phyloP scores from a whole-genome alignment of 2,888 invertebrate genomes.

The Lymantria dispar region DNA sequence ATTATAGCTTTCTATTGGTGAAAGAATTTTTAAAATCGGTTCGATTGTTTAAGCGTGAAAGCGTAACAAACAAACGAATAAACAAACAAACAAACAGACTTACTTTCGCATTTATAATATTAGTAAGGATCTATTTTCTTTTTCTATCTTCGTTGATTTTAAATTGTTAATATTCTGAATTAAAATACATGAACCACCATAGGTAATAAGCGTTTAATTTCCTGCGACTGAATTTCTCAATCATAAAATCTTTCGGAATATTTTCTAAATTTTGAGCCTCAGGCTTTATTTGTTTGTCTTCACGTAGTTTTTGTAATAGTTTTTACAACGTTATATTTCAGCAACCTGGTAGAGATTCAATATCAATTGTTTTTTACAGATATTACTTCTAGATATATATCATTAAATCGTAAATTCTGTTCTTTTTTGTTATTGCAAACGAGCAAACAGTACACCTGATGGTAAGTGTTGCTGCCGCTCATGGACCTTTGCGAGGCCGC shows the following conservation, averaged over 20 bases:
- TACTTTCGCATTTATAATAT: no score
- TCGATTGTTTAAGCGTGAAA: no score
- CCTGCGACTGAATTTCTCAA: not conserved
- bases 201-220: not conserved
- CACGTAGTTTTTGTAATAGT: not conserved
- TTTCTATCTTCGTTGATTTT: not conserved
- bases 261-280: not conserved
- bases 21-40: no score
- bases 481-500: no score
- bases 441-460: no score
- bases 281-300: not conserved
- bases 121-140: no score
- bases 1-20: no score
- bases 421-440: no score
- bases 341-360: not conserved
- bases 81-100: no score
- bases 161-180: not conserved
- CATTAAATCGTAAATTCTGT: constrained; percentile 3
- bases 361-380: not conserved
- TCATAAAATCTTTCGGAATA: not conserved
- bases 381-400: not conserved
- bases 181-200: not conserved
- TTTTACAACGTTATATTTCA: constrained; percentile 2
- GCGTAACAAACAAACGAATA: no score
- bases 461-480: no score